Evolutionary conservation across 2,113 vertebrate species (phyloP), one percentile per base, ranked within the genome.

Genomic region (Actenoides lindsayi): DNA sequence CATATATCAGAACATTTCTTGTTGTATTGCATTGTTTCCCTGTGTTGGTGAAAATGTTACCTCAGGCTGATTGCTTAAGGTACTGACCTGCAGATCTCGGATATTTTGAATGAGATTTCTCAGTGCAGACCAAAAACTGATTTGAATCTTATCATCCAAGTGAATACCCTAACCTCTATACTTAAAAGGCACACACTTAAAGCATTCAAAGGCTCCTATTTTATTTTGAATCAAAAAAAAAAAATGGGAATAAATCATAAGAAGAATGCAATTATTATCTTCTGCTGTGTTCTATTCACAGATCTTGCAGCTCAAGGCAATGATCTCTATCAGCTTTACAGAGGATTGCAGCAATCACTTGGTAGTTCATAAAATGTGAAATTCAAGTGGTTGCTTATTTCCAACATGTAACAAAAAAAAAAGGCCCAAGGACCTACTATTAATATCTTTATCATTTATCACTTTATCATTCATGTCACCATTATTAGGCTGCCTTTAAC

Each of bases 241-340:
- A 67, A 87, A 56, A 39, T 5, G 13, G 41, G 79, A 65, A 74
- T 24, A 78, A 85, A 78, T 37, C 44, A 5, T 44, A 57, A 39
- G 33, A 79, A 75, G 37, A 73, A 89, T n/a, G 9, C 25, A 37
- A 73, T 68, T 71, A 42, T 81, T 89, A 27, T 87, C 10, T 79
- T 94, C 16, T 67, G 9, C 20, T 70, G 23, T 70, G 13, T 76
- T 92, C 54, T 76, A 35, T 73, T 92, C 78, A 77, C 31, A 83
- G 82, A 60, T 41, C 23, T 80, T 51, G 9, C 78, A 78, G 60
- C 71, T 92, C 51, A 83, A 92, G 90, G 83, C 68, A 80, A 77
- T 31, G 73, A 74, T 83, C 88, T 95, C 5, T 88, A 87, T 87
- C 71, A 88, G 51, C 88, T 92, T 94, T 90, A 76, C 21, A 85